Conservation (phyloP, 2,797 vertebrate species). For the Zenarchopterus dispar region DNA sequence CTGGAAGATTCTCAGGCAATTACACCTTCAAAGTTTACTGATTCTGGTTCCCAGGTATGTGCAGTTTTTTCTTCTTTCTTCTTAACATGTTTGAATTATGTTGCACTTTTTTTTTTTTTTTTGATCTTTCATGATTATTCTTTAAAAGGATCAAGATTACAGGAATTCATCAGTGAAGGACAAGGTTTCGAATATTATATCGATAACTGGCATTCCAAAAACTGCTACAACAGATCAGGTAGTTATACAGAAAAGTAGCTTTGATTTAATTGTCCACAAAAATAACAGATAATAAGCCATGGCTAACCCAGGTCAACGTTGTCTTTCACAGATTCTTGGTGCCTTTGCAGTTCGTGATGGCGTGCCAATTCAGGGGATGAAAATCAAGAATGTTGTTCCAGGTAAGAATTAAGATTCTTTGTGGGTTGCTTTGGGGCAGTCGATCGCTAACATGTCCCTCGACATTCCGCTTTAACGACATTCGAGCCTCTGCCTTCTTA, state of each 20-base stretch:
- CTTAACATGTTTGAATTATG: background rate
- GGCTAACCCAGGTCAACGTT: background rate
- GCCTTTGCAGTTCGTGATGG: slow-evolving; percentile 83
- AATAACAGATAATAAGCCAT: too few species aligned
- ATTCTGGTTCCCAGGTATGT: slow-evolving; percentile 82
- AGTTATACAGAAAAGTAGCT: slow-evolving; percentile 45
- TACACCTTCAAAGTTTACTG: slow-evolving; percentile 71
- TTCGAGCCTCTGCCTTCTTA: slow-evolving; percentile 71
- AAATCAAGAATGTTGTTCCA: slow-evolving; percentile 84
- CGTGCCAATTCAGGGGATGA: slow-evolving; percentile 84
- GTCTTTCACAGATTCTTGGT: slow-evolving; percentile 79
- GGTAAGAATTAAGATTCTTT: slow-evolving; percentile 75
- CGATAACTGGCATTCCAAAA: slow-evolving; percentile 93
- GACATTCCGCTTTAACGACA: slow-evolving; percentile 77
- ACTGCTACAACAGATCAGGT: slow-evolving; percentile 96
- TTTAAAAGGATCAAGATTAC: slow-evolving; percentile 86
- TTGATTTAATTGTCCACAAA: background rate
- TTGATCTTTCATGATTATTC: slow-evolving; percentile 32
- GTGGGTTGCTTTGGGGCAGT: slow-evolving; percentile 58
- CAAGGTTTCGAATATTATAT: slow-evolving; percentile 92
- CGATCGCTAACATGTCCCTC: slow-evolving; percentile 67
- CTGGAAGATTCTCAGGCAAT: slow-evolving; percentile 83
- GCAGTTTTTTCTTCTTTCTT: background rate
- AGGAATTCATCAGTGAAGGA: slow-evolving; percentile 84
- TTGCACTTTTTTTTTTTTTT: slow-evolving; percentile 6